Base-by-base conservation (phyloP, 2,797 vertebrate species). In the Alosa sapidissima region DNA sequence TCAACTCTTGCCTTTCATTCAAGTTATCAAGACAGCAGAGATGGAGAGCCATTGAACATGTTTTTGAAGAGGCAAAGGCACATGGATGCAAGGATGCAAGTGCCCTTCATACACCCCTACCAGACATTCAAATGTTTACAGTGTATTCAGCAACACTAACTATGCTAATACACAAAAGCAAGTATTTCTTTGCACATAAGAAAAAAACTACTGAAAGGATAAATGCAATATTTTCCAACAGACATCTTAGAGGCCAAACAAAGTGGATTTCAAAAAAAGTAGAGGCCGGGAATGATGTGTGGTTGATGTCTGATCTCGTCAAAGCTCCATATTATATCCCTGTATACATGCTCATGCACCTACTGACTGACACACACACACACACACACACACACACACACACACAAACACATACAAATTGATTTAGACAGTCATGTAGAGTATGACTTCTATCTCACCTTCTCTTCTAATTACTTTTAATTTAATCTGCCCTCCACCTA, bases 381-480 rank as follows among this genome's bases (percentile, higher is more conserved):
- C 55, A 19, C 16, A 58, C 55, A 58, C 58, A 62, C 0, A 62
- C 41, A 41, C 41, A 41, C 3, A 72, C 28, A 41, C 55, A 19
- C 16, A 58, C 55, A 58, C 58, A 62, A 0, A 62, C 41, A 41
- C 41, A 41, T 3, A 41, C 41, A 41, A 41, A 11, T 13, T 41
- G 28, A 72, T 72, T 72, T 75, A 28, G 68, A 2, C 68, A 75
- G 28, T 36, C 65, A 72, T 72, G 65, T 75, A 75, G 13, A 75
- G 36, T 47, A 78, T 78, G 72, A 78, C 72, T 78, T 78, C 21
- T 78, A 78, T 47, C 41, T 78, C 72, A 78, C 72, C 72, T 47
- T 78, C 14, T 47, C 36, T 78, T 47, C 5, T 19, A 45, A 78
- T 47, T 47, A 45, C 19, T 78, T 78, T 19, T 47, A 1, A 19